Evolutionary conservation across 2,797 vertebrate species (phyloP).

Genomic region (Macroramphosus scolopax): DNA sequence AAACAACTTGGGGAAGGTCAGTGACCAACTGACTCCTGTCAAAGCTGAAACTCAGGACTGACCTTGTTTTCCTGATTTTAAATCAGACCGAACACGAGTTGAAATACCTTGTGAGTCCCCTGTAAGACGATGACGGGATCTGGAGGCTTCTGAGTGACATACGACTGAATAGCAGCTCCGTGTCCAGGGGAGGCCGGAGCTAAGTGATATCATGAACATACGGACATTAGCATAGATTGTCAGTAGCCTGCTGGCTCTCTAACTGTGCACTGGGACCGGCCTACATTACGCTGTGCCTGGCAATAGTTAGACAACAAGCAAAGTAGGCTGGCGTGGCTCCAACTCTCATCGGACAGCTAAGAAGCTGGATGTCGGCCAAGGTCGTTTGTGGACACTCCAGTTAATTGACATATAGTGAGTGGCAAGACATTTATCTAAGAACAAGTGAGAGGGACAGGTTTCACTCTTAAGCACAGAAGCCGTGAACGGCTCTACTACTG

Average conservation of each 20-base stretch:
- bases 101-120: constrained; percentile 12
- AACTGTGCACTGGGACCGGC: constrained; percentile 45
- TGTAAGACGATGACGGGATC: too few species aligned
- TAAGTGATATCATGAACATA: constrained; percentile 55
- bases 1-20: too few species aligned
- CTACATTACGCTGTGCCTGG: constrained; percentile 43
- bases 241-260: constrained; percentile 50
- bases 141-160: constrained; percentile 47
- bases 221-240: constrained; percentile 70
- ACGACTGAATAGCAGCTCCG: constrained; percentile 45
- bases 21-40: too few species aligned
- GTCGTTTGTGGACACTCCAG: constrained; percentile 61
- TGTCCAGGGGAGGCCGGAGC: constrained; percentile 43
- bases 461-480: too few species aligned
- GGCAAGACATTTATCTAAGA: constrained; percentile 43
- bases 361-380: constrained; percentile 61
- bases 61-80: too few species aligned
- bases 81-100: constrained; percentile 2
- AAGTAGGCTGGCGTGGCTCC: constrained; percentile 42
- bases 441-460: too few species aligned
- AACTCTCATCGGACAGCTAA: constrained; percentile 37
- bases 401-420: constrained; percentile 51
- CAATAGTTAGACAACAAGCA: constrained; percentile 46
- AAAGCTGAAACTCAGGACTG: too few species aligned
- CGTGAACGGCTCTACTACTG: too few species aligned